These are phyloP conservation scores for Loris lydekkerianus DNA, from an alignment of 2,797 vertebrate genomes.

Conservation along the genomic window DNA sequence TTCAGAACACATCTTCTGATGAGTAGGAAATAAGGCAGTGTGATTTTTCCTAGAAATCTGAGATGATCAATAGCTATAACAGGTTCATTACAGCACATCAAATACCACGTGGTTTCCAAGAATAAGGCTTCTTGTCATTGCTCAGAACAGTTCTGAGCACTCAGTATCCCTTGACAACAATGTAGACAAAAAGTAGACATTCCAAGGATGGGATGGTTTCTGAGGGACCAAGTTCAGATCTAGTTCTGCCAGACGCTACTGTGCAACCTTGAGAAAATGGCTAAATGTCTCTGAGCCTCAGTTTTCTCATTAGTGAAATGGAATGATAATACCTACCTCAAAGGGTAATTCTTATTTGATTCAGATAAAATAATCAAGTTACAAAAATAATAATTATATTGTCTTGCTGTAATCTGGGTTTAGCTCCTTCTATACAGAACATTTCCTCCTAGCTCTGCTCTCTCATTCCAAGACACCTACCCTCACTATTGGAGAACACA, in stretches of 20 bases:
- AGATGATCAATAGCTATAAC: slow-evolving; percentile 32
- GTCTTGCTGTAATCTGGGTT: not conserved
- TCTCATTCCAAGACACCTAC: not conserved
- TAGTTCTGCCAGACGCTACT: not conserved
- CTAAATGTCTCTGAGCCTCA: not conserved
- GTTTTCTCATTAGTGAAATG: not conserved
- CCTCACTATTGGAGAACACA: not conserved
- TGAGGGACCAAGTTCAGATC: not conserved
- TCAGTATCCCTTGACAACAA: not conserved
- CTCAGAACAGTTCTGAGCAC: not conserved
- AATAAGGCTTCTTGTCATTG: not conserved
- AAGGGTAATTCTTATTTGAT: not conserved
- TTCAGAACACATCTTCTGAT: not conserved
- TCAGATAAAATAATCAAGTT: not conserved
- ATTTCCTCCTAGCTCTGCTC: not conserved
- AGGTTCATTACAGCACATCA: not conserved
- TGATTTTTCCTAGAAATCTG: slow-evolving; percentile 27
- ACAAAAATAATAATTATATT: not conserved
- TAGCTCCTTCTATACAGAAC: not conserved
- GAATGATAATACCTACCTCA: not conserved
- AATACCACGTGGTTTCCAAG: not conserved
- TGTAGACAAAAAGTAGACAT: not conserved
- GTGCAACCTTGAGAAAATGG: not conserved
- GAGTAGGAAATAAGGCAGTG: not conserved
- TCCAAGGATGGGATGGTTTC: not conserved